Base-by-base conservation (phyloP, 2,888 invertebrate genomes). In the Brassicogethes aeneus region DNA sequence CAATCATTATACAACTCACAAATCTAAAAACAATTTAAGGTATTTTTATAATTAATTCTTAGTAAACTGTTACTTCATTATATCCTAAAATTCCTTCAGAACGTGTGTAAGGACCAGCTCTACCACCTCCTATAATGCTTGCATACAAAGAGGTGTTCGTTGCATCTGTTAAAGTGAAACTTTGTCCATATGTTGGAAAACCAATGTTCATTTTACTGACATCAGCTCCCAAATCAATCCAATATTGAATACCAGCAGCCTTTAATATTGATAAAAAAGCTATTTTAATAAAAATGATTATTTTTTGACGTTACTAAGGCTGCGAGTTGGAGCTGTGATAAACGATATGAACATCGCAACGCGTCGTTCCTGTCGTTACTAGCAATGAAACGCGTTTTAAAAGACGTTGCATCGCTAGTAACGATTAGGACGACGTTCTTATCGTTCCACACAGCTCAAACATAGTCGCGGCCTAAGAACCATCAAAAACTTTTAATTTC, bases 41-140 rank as follows among this genome's bases (percentile, higher is more conserved):
- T 13, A 34, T 8, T 14, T 7, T 2, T 34, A 23, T 23, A 23
- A 23, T 10, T 5, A 23, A 23, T 32, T 32, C 14, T 32, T 32
- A 12, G n/a, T n/a, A n/a, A n/a, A n/a, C n/a, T n/a, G n/a, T n/a
- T 39, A 57, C 79, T 68, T 88, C 87, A 53, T 84, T 84, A 56
- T 80, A 87, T n/a, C 84, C 85, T 37, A 85, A 61, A 17, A 74
- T 69, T 2, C 87, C 87, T n/a, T 64, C 60, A 37, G 75, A 73
- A 14, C 64, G 61, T 0, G 85, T 84, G 54, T 75, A 82, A 0
- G 73, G 76, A 1, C 85, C 87, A 2, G 74, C 70, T 2, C 65
- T 52, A 0, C 82, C 82, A 0, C 72, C 66, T 1, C 79, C 80
- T n/a, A 53, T 64, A 1, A 74, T 68, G 0, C 76, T 68, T 0